These are phyloP conservation scores for Platalea minor DNA, from an alignment of 2,797 vertebrate genomes.

Conservation along the genomic window DNA sequence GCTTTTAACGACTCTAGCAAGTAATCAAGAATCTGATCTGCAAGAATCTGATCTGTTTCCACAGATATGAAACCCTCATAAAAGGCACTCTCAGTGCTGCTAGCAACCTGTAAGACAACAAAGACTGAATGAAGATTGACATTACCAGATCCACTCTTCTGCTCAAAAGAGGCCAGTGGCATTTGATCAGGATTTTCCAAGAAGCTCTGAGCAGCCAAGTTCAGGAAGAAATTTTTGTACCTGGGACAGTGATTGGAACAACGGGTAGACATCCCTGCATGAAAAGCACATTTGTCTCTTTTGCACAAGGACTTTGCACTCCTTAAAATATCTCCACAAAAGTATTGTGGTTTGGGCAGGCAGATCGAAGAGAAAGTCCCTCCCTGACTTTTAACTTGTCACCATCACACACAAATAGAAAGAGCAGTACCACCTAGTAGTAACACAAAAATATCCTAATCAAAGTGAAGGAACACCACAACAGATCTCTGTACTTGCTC, in stretches of 20 bases:
- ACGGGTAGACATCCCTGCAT: fast-evolving
- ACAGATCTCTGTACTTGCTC: not conserved
- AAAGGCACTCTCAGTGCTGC: not conserved
- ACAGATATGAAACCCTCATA: not conserved
- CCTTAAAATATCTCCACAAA: not conserved
- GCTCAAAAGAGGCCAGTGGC: not conserved
- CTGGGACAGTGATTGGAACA: not conserved
- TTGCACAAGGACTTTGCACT: not conserved
- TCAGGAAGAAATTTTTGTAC: not conserved
- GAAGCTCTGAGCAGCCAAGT: not conserved
- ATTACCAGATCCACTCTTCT: not conserved
- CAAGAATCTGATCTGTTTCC: not conserved
- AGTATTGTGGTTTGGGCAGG: not conserved
- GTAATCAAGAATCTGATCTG: not conserved
- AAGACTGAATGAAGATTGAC: not conserved
- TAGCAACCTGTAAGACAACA: not conserved
- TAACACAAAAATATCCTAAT: not conserved
- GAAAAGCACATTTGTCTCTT: not conserved
- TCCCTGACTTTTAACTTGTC: not conserved
- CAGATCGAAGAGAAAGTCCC: not conserved
- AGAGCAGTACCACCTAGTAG: not conserved
- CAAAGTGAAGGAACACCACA: not conserved
- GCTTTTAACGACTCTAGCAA: not conserved
- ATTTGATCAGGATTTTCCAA: not conserved
- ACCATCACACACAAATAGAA: not conserved